Conservation (phyloP, 2,797 vertebrate genomes). For the Anolis apletophallus region DNA sequence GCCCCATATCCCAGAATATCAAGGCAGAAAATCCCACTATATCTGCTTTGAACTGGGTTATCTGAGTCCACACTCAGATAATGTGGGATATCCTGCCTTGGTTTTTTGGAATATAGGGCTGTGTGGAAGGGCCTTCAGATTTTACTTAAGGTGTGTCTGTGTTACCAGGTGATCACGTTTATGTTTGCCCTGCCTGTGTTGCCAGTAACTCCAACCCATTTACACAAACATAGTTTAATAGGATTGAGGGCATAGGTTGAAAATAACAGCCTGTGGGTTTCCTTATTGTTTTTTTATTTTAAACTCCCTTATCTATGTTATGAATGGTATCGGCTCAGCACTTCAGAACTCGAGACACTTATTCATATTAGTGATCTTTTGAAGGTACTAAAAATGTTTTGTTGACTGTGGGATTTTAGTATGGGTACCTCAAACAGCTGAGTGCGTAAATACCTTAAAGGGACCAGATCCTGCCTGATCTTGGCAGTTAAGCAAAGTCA, state of each 20-base stretch:
- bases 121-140: too few relatives aligned
- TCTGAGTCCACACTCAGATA: too few relatives aligned
- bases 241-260: not conserved
- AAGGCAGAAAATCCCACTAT: too few relatives aligned
- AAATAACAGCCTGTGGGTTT: not conserved
- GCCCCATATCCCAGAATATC: too few relatives aligned
- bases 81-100: too few relatives aligned
- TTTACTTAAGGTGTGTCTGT: not conserved
- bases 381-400: not conserved
- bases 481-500: too few relatives aligned
- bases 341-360: not conserved
- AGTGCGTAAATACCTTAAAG: not conserved
- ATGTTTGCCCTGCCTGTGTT: not conserved
- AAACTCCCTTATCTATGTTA: not conserved
- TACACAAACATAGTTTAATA: not conserved
- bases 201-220: too few relatives aligned
- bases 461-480: too few relatives aligned
- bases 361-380: not conserved
- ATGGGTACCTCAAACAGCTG: not conserved
- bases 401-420: not conserved
- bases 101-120: too few relatives aligned
- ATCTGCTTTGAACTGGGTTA: too few relatives aligned
- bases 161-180: too few relatives aligned
- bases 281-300: not conserved
- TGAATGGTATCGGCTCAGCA: not conserved